These are phyloP conservation scores for Hermaeophaga mercurialis DNA, from an alignment of 2,888 invertebrate genomes.

Conservation along the genomic window DNA sequence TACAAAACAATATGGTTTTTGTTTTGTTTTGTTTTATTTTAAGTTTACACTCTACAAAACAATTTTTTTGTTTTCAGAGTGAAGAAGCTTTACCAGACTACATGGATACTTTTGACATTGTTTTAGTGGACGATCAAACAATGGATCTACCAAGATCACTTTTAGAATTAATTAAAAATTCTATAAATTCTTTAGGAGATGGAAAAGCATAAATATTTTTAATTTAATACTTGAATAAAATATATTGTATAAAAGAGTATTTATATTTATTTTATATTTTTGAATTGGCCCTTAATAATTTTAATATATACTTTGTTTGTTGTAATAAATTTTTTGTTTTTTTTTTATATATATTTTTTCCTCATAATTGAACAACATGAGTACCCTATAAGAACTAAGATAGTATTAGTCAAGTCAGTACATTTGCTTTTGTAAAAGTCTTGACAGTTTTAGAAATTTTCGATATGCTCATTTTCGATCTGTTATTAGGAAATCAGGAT, in stretches of 20 bases:
- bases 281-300: neutral
- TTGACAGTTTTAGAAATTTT: no score
- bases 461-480: no score
- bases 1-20: no score
- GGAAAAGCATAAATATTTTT: conserved; percentile 3
- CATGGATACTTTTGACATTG: conserved; percentile 85
- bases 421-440: no score
- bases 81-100: conserved; percentile 65
- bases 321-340: neutral
- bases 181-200: conserved; percentile 12
- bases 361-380: no score
- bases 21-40: no score
- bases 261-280: neutral
- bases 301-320: neutral
- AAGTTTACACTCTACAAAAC: no score
- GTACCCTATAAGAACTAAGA: no score
- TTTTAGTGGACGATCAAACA: conserved; percentile 87
- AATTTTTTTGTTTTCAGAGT: conserved; percentile 19
- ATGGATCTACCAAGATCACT: conserved; percentile 68
- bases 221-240: conserved; percentile 2
- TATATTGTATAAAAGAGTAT: neutral
- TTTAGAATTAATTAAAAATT: conserved; percentile 42
- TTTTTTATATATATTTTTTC: neutral
- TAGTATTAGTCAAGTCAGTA: no score
- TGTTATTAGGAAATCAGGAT: no score